Percentiles rank a stretch among this genome's conserved stretches.
These are phyloP conservation scores for Limnephilus auricula DNA, from an alignment of 2,888 invertebrate species.

Conservation along the genomic window DNA sequence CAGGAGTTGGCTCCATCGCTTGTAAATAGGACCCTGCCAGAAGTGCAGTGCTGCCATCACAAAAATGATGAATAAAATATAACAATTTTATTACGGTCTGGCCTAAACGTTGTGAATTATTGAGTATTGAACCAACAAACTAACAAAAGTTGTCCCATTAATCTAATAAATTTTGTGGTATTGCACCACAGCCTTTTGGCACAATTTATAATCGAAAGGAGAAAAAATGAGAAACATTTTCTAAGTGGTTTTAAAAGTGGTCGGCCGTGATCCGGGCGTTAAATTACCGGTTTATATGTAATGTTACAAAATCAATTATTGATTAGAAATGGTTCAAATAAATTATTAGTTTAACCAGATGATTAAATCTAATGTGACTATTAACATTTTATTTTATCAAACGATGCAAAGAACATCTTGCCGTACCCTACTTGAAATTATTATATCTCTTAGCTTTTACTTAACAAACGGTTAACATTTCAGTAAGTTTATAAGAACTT, in stretches of 20 bases:
- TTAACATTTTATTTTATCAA: background rate
- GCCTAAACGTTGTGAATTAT: background rate
- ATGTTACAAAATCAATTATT: background rate
- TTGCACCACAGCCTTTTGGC: background rate
- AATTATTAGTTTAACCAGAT: background rate
- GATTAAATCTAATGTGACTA: background rate
- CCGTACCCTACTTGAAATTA: background rate
- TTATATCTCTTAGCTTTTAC: background rate
- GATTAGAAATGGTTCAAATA: background rate
- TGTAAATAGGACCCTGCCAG: no score
- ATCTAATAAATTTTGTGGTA: background rate
- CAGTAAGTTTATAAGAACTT: background rate
- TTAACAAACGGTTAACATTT: background rate
- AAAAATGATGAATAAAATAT: no score
- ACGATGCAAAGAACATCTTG: background rate
- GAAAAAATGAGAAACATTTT: background rate
- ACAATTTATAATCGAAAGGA: background rate
- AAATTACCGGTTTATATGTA: background rate
- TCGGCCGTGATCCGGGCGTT: conserved; percentile 2
- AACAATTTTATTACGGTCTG: background rate
- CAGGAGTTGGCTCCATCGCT: no score
- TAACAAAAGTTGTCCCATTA: background rate
- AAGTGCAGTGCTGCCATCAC: no score
- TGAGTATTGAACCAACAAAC: background rate
- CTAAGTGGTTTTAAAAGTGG: background rate